Evolutionary conservation across 2,113 vertebrate genomes (phyloP).

Genomic region (Propithecus coquereli): DNA sequence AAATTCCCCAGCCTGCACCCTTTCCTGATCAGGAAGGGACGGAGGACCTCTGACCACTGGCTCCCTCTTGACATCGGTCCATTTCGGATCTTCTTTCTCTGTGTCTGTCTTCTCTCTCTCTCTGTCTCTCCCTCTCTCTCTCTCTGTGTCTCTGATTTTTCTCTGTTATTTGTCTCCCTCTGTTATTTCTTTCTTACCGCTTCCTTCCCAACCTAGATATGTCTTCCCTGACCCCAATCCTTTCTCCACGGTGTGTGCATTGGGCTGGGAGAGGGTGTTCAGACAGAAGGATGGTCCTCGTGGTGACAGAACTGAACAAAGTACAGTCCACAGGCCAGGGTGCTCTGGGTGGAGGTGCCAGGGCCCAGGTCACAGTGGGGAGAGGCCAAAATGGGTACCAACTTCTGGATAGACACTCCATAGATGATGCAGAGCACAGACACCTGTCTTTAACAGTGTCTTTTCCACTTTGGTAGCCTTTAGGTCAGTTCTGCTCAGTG

Average conservation of each 20-base stretch:
- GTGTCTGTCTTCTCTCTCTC: neutral
- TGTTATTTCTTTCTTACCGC: neutral
- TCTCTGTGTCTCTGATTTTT: neutral
- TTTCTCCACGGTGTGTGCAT: neutral
- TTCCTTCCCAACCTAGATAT: neutral
- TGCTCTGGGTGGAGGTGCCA: neutral
- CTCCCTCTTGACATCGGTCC: neutral
- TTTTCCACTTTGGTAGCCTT: neutral
- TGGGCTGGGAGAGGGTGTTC: neutral
- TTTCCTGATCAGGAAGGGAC: neutral
- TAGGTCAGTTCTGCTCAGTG: neutral
- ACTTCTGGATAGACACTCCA: neutral
- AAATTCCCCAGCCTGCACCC: neutral
- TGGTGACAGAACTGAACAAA: neutral
- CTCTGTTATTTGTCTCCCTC: neutral
- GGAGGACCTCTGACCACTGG: neutral
- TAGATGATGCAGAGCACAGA: neutral
- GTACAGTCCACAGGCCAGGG: neutral
- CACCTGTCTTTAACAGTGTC: neutral
- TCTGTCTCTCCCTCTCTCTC: neutral
- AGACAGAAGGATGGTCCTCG: neutral
- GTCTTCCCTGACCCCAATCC: neutral
- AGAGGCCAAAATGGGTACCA: neutral
- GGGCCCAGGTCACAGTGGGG: too few species aligned
- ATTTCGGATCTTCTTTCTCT: neutral